Conservation (phyloP, 2,113 vertebrate genomes). For the Psophia crepitans region DNA sequence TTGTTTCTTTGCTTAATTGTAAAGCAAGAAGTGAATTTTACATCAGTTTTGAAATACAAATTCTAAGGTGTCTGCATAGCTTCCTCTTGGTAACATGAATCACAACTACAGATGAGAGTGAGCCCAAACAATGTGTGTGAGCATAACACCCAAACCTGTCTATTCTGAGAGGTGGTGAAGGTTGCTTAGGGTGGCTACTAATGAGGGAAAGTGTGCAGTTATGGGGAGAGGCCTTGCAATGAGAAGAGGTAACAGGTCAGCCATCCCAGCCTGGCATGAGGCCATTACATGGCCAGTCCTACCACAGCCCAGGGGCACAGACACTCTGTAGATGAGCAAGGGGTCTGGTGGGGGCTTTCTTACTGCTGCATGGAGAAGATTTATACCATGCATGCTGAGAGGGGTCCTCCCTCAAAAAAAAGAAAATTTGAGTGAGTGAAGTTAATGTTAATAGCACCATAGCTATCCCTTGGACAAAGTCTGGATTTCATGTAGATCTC, state of each 20-base stretch:
- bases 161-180: not conserved
- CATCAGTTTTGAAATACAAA: not conserved
- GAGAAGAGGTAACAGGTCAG: not conserved
- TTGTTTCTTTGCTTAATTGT: not conserved
- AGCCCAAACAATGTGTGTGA: not conserved
- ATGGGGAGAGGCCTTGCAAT: accelerated
- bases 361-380: not conserved
- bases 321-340: accelerated
- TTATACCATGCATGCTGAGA: not conserved
- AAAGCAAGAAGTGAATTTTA: not conserved
- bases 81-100: not conserved
- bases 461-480: not conserved
- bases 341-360: accelerated
- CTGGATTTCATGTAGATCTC: not conserved
- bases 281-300: not conserved
- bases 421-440: not conserved
- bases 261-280: not conserved
- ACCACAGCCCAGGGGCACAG: not conserved
- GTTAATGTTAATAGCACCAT: not conserved
- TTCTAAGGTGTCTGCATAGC: not conserved
- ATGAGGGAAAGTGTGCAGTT: not conserved
- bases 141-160: not conserved
- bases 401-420: accelerated
- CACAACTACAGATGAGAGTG: not conserved
- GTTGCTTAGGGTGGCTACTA: not conserved